Conservation (phyloP, 2,113 vertebrate genomes). For the Leucoraja erinaceus region DNA sequence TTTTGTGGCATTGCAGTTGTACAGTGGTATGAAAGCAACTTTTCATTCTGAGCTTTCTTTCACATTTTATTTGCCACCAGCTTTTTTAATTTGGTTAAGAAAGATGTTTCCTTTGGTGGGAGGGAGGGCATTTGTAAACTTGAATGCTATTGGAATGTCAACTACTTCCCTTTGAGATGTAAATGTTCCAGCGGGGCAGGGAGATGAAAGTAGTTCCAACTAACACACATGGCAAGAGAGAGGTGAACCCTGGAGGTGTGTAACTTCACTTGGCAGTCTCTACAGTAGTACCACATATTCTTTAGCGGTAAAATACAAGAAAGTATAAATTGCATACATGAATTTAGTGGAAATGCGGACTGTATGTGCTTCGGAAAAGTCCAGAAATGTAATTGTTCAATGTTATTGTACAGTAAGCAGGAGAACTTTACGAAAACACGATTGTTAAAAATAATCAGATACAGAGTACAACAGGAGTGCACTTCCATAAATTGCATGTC, state of each 20-base stretch:
- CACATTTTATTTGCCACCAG: background rate
- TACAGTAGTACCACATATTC: background rate
- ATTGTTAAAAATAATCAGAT: too few species aligned
- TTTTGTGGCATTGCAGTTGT: background rate
- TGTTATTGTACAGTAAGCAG: too few species aligned
- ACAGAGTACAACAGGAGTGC: too few species aligned
- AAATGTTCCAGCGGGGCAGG: background rate
- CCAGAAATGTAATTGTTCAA: too few species aligned
- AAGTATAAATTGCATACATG: background rate
- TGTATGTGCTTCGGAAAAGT: background rate
- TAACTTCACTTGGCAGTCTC: background rate
- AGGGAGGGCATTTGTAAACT: background rate
- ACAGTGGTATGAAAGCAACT: background rate
- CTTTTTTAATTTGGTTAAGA: constrained; percentile 11
- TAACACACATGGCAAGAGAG: background rate
- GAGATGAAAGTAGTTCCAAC: constrained; percentile 23
- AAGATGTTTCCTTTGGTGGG: background rate
- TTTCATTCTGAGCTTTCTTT: background rate
- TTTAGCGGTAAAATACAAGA: background rate
- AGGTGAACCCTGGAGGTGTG: background rate
- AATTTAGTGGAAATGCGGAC: background rate
- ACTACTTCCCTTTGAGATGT: constrained; percentile 12
- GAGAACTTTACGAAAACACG: too few species aligned
- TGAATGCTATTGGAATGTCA: background rate
- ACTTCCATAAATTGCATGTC: too few species aligned